Conservation (phyloP, 1,140 invertebrate genomes). For the Calycopis cecrops region DNA sequence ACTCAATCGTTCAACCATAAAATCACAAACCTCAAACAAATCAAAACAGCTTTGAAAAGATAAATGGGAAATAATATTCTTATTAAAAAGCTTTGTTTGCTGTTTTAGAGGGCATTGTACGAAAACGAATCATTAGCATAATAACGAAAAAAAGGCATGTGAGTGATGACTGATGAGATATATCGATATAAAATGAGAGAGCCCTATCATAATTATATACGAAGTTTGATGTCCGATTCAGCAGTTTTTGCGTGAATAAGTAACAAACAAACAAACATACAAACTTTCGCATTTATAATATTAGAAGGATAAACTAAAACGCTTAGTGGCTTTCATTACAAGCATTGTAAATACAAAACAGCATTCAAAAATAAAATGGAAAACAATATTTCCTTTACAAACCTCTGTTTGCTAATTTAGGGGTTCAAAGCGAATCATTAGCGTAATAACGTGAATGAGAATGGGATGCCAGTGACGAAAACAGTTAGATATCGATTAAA, state of each 20-base stretch:
- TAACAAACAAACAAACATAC: no score
- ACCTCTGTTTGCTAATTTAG: background rate
- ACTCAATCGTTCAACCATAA: background rate
- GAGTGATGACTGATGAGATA: background rate
- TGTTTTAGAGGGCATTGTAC: slow-evolving; percentile 46
- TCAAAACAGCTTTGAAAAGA: slow-evolving; percentile 7
- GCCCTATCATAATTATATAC: background rate
- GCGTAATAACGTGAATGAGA: slow-evolving; percentile 31
- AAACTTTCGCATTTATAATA: no score
- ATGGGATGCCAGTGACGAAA: slow-evolving; percentile 19
- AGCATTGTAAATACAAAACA: no score
- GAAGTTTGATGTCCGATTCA: no score
- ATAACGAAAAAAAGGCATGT: background rate
- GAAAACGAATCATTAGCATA: slow-evolving; percentile 11
- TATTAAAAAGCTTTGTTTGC: slow-evolving; percentile 61
- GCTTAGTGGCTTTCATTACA: no score
- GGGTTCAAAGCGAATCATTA: slow-evolving; percentile 41
- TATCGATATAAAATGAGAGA: background rate
- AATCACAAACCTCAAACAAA: slow-evolving; percentile 14
- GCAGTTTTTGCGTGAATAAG: no score
- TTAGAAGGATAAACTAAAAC: no score
- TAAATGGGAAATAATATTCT: slow-evolving; percentile 25
- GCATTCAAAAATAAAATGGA: no score
- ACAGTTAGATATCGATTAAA: slow-evolving; percentile 6
- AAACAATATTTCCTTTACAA: no score